Conservation (phyloP, 92 coral and sea anemone genomes). For the Parazoanthus atlanticus region DNA sequence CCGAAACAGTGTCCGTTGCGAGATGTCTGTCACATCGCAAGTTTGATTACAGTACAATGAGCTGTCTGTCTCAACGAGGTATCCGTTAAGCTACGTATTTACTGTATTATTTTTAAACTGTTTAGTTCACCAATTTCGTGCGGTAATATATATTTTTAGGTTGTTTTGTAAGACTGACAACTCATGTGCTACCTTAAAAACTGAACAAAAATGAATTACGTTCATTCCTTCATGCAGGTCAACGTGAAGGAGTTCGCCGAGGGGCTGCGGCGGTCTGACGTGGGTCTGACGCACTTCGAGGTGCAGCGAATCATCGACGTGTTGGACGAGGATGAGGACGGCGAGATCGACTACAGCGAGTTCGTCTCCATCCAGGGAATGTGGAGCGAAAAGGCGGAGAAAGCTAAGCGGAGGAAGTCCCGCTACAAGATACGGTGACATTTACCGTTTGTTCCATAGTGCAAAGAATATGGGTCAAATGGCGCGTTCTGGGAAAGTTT, state of each 20-base stretch:
- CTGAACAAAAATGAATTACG: too few species aligned
- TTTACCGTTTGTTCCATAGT: not conserved
- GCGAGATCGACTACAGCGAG: constrained; percentile 92
- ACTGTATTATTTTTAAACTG: too few species aligned
- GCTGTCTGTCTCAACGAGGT: too few species aligned
- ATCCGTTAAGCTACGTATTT: too few species aligned
- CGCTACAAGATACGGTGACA: constrained; percentile 3
- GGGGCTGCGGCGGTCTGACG: constrained; percentile 80
- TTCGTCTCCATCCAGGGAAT: constrained; percentile 86
- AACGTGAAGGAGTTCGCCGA: constrained; percentile 85
- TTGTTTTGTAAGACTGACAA: too few species aligned
- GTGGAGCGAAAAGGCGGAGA: constrained; percentile 60
- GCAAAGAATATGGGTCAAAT: not conserved
- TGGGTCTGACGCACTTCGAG: constrained; percentile 80
- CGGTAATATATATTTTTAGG: too few species aligned
- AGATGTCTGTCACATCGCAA: too few species aligned
- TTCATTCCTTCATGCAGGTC: constrained; percentile 31
- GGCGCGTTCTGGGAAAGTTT: too few species aligned
- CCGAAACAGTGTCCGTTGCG: too few species aligned
- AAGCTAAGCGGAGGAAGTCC: constrained; percentile 44
- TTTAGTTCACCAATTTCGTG: too few species aligned
- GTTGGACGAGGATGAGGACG: constrained; percentile 84
- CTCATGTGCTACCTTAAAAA: too few species aligned
- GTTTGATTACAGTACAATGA: too few species aligned
- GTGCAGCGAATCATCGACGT: constrained; percentile 79